Evolutionary conservation across 2,888 invertebrate genomes (phyloP).

Genomic region (Pyralis farinalis): DNA sequence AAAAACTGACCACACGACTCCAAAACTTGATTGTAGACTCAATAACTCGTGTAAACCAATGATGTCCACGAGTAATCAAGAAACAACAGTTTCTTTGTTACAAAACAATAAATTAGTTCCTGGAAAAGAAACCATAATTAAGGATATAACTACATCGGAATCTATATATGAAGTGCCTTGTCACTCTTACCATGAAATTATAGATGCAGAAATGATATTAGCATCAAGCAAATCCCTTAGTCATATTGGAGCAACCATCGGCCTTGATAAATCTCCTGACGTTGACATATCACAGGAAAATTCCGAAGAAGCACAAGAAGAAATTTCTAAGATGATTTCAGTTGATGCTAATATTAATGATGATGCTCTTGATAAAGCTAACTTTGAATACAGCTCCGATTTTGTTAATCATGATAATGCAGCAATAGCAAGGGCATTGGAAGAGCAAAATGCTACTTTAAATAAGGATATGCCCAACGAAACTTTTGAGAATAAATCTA

Average conservation of each 20-base stretch:
- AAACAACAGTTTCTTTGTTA: too few species aligned
- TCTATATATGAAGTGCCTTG: constrained; percentile 24
- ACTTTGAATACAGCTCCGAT: background rate
- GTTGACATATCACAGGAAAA: too few species aligned
- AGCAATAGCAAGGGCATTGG: too few species aligned
- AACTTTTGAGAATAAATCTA: background rate
- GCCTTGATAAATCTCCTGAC: background rate
- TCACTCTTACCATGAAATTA: constrained; percentile 43
- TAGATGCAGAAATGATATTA: constrained; percentile 38
- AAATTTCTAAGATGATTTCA: too few species aligned
- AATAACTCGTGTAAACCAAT: too few species aligned
- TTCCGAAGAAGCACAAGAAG: too few species aligned
- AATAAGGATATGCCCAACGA: background rate
- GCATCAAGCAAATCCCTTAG: constrained; percentile 13
- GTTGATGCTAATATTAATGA: background rate
- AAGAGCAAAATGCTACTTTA: too few species aligned
- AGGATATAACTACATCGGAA: background rate
- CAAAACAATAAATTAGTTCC: too few species aligned
- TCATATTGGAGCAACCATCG: background rate
- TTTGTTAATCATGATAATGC: background rate
- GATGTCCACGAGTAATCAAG: too few species aligned
- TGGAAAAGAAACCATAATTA: constrained; percentile 1
- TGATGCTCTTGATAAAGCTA: background rate
- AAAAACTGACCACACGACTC: too few species aligned
- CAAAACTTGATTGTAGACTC: too few species aligned